A percentile compares a stretch with the other conserved stretches of the same genome.
These are phyloP conservation scores for Sthenelais limicola DNA, from an alignment of 2,888 invertebrate species.

Conservation along the genomic window DNA sequence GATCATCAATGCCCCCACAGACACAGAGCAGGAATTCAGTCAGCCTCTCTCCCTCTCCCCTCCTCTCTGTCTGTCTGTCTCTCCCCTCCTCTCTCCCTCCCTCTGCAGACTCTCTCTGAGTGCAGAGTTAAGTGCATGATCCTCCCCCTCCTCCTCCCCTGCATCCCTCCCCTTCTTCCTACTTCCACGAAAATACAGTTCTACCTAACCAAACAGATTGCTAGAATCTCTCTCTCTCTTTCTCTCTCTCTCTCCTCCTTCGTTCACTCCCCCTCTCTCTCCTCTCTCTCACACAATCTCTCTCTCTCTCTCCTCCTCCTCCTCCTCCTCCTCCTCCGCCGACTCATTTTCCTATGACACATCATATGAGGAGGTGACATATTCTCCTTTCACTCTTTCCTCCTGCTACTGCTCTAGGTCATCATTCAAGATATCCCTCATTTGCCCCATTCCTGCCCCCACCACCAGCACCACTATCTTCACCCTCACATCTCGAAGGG, in stretches of 20 bases:
- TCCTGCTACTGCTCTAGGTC: slow-evolving; percentile 24
- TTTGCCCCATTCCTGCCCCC: background rate
- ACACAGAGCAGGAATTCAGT: no score
- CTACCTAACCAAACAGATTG: background rate
- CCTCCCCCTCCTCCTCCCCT: slow-evolving; percentile 4
- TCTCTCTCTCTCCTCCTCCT: no score
- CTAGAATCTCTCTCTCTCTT: slow-evolving; percentile 11
- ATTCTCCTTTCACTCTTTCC: slow-evolving; percentile 7
- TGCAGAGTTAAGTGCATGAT: background rate
- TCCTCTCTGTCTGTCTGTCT: background rate
- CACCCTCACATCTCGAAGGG: background rate
- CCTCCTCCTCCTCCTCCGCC: no score
- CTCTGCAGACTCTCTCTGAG: background rate
- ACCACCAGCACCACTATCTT: background rate
- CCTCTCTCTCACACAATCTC: no score
- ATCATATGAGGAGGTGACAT: slow-evolving; percentile 5
- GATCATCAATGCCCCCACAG: no score
- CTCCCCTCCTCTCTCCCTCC: background rate
- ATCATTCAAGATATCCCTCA: slow-evolving; percentile 20
- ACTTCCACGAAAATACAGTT: background rate
- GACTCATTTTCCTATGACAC: no score
- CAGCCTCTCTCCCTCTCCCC: background rate
- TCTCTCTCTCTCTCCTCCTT: slow-evolving; percentile 29
- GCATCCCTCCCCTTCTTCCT: background rate
- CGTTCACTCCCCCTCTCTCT: slow-evolving; percentile 29